A percentile compares a stretch with the other conserved stretches of the same genome.
Conservation (phyloP, 2,888 invertebrate species). For the Andrena praecox region DNA sequence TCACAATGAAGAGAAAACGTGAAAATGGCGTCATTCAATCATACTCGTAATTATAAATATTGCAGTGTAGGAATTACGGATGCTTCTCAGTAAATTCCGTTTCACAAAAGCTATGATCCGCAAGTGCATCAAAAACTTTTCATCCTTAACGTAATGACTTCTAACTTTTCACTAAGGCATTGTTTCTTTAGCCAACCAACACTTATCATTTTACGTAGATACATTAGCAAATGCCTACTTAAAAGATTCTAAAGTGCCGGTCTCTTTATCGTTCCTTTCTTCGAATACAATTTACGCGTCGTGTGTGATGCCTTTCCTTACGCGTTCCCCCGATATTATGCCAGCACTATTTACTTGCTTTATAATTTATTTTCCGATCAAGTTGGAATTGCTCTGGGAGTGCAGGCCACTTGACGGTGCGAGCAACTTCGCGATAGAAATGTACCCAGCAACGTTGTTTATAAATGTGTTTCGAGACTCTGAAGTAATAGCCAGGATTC, state of each 20-base stretch:
- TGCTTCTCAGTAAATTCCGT: neutral
- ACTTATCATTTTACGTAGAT: neutral
- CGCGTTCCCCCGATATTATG: neutral
- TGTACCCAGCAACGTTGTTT: neutral
- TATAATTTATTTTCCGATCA: slow-evolving; percentile 1
- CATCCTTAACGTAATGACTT: neutral
- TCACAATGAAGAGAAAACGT: too few relatives aligned
- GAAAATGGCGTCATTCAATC: too few relatives aligned
- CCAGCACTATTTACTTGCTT: neutral
- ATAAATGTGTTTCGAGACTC: neutral
- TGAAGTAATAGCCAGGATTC: neutral
- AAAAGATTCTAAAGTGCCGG: too few relatives aligned
- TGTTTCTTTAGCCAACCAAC: neutral
- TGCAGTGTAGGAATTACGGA: too few relatives aligned
- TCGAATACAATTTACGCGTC: neutral
- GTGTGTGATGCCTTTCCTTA: neutral
- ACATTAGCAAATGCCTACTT: too few relatives aligned
- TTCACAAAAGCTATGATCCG: neutral
- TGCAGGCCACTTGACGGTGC: neutral
- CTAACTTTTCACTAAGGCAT: neutral
- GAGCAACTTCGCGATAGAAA: neutral
- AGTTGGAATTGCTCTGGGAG: neutral
- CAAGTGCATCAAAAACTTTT: neutral
- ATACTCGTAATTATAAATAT: too few relatives aligned
- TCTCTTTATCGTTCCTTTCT: neutral